phyloP scores from a whole-genome alignment of 2,113 vertebrate species.

The Pogonocichla stellata region DNA sequence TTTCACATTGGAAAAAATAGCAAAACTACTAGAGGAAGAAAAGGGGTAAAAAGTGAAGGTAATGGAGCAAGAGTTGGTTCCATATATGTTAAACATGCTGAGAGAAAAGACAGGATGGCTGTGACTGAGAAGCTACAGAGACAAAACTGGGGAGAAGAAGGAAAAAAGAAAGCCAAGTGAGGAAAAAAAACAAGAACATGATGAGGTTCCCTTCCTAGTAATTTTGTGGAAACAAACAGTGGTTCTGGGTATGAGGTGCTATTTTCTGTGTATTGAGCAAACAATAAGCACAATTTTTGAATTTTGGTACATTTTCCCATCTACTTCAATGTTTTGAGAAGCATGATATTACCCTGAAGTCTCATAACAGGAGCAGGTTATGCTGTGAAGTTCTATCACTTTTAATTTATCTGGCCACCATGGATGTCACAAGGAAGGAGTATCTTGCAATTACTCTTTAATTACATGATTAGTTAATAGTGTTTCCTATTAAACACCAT shows the following conservation, averaged over 20 bases:
- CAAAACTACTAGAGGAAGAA: not conserved
- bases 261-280: not conserved
- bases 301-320: not conserved
- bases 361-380: not conserved
- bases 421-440: constrained; percentile 24
- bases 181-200: not conserved
- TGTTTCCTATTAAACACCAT: constrained; percentile 45
- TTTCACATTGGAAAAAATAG: not conserved
- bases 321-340: not conserved
- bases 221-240: not conserved
- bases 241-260: not conserved
- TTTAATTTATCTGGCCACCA: constrained; percentile 17
- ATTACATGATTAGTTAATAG: constrained; percentile 49
- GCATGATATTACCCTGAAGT: not conserved
- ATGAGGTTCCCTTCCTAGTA: not conserved
- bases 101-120: not conserved
- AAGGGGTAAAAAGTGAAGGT: not conserved
- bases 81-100: not conserved
- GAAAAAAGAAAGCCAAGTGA: not conserved
- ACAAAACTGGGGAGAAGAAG: not conserved
- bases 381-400: not conserved
- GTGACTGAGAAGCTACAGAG: not conserved
- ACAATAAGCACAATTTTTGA: too few species aligned
- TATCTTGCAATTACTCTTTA: constrained; percentile 49
- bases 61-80: not conserved